Base-by-base conservation (phyloP, 2,888 invertebrate species). In the Deilephila elpenor region DNA sequence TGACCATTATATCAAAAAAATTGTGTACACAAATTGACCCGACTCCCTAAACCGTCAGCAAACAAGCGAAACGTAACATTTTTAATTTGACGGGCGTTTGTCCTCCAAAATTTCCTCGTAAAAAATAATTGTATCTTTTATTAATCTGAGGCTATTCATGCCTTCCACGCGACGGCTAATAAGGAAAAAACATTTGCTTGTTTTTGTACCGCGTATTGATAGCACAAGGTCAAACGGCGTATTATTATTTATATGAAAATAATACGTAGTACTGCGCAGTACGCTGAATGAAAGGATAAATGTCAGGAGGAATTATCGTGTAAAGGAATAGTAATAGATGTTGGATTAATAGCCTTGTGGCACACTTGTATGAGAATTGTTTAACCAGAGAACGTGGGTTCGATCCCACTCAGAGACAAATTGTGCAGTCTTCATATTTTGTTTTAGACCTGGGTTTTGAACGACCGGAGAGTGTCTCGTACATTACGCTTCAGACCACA, bases 131-230 rank as follows among this genome's bases (percentile, higher is more conserved):
- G n/a, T 62, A 61, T 62, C 11, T 62, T 34, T 62, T n/a, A 62
- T 62, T 56, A n/a, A 32, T 29, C 34, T 8, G 8, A 25, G 5
- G 37, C 34, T 34, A 62, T 62, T 62, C 62, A 62, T 61, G 34
- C 25, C 32, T 61, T 34, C 7, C 61, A 61, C 61, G 7, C 32
- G 62, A 37, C 34, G 37, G n/a, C 17, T 37, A 34, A 61, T 29
- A 62, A 62, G 62, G n/a, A 61, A 62, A 62, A 62, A 3, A 62
- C 6, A 29, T 60, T 60, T 60, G 61, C 19, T n/a, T 62, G 62
- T 62, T 34, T 62, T 37, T 61, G 1, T 11, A 34, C 34, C 19
- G n/a, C 37, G 62, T 37, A 62, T 62, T 34, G 8, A 32, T 32
- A 17, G 61, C 1, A n/a, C 62, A 62, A 62, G 62, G 37, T 62